Percentiles rank a stretch among this genome's conserved stretches.
phyloP scores from a whole-genome alignment of 2,113 vertebrate genomes.

The Anolis carolinensis region DNA sequence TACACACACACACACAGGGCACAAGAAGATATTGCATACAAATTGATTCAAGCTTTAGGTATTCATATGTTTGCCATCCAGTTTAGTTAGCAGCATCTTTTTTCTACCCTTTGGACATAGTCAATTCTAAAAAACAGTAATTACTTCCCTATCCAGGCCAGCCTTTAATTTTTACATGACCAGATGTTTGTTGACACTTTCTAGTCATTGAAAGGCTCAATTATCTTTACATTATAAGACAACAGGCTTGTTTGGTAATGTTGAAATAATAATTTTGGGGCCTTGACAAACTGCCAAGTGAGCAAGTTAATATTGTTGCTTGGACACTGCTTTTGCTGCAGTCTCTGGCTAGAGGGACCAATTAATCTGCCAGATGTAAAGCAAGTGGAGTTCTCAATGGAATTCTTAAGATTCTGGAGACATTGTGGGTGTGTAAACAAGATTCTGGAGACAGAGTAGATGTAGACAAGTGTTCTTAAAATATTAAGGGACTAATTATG shows the following conservation, averaged over 20 bases:
- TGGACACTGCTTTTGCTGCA: background rate
- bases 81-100: background rate
- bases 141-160: background rate
- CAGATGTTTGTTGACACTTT: background rate
- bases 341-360: background rate
- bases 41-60: no score
- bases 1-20: no score
- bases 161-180: background rate
- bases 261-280: background rate
- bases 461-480: background rate
- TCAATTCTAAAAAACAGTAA: background rate
- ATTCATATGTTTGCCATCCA: background rate
- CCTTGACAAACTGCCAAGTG: background rate
- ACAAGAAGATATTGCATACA: no score
- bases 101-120: background rate
- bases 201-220: background rate
- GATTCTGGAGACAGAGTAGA: background rate
- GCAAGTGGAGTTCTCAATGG: background rate
- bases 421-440: background rate
- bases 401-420: background rate
- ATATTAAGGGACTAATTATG: background rate
- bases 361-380: background rate
- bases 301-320: background rate
- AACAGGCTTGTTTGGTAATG: background rate
- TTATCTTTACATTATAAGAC: background rate